Evolutionary conservation across 2,797 vertebrate species (phyloP).

Genomic region (Acanthopagrus latus): DNA sequence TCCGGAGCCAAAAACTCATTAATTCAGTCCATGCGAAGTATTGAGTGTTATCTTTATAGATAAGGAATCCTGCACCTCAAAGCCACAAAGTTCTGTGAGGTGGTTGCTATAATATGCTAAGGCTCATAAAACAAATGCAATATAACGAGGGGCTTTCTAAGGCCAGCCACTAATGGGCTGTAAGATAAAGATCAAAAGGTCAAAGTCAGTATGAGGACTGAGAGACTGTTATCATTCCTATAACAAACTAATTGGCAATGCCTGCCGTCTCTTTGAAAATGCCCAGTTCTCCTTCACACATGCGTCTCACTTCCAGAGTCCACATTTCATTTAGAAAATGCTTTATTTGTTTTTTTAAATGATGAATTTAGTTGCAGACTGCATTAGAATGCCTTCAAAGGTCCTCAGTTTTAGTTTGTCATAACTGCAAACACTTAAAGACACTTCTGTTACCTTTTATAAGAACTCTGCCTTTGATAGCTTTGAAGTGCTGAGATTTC

Average conservation of each 20-base stretch:
- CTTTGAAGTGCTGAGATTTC: constrained; percentile 41
- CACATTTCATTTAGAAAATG: not conserved
- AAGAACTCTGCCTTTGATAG: not conserved
- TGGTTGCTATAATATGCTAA: constrained; percentile 38
- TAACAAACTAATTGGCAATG: constrained; percentile 43
- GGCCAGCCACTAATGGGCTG: constrained; percentile 50
- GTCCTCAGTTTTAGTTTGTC: not conserved
- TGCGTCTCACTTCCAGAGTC: not conserved
- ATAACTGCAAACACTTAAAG: not conserved
- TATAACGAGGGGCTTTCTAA: constrained; percentile 49
- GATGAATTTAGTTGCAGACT: not conserved
- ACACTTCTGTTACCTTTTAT: not conserved
- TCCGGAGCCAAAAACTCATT: constrained; percentile 59
- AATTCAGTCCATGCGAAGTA: constrained; percentile 54
- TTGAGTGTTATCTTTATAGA: constrained; percentile 61
- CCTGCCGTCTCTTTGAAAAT: constrained; percentile 18
- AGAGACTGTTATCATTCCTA: constrained; percentile 42
- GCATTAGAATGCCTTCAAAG: constrained; percentile 9
- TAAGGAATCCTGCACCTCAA: constrained; percentile 61
- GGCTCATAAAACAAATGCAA: constrained; percentile 51
- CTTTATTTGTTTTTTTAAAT: not conserved
- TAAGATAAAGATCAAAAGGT: constrained; percentile 62
- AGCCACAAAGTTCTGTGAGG: constrained; percentile 36
- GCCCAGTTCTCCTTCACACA: constrained; percentile 12
- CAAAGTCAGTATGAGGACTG: constrained; percentile 39